Evolutionary conservation across 2,113 vertebrate genomes (phyloP), one percentile per base, ranked within the genome.

Genomic region (zebrafish (Danio rerio)): DNA sequence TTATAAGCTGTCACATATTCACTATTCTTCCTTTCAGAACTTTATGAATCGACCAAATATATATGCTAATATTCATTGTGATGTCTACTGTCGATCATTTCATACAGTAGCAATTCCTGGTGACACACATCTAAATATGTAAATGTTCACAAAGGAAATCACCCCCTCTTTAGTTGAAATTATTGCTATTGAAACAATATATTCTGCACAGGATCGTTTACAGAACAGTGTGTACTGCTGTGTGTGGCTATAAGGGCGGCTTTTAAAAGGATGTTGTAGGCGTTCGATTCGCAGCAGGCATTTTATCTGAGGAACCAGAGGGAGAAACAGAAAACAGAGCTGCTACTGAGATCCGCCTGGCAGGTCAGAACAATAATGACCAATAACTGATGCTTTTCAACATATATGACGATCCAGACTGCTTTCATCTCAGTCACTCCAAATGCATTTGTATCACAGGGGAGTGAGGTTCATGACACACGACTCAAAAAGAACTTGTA

Each of bases 131-230:
- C 20, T 49, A 53, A 43, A 65, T 18, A 53, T 81, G 56, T 18
- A 73, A 63, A 81, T 73, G 66, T 20, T 21, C 1, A 6, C 31
- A 20, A 79, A 11, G n/a, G 6, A 21, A 47, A 61, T 13, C 75
- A 21, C 6, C 7, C 53, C 42, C 15, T 70, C 43, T 18, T 47
- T 13, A 40, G 7, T 50, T 73, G 7, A 20, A 72, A 74, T 55
- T 66, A 63, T 52, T 53, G 21, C 47, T 63, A 59, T 63, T 73
- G 47, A 73, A 65, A 43, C 69, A 55, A 73, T 81, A 81, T 40
- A 81, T 73, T 81, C 7, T 43, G 69, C 8, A 52, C 15, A 7
- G 16, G 20, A 40, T 50, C 12, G 18, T 61, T 59, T 72, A 62
- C 69, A 50, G 6, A 45, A 42, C 58, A 43, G n/a, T 16, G 9